Percentiles rank a stretch among this genome's conserved stretches.
Evolutionary conservation across 2,888 invertebrate genomes (phyloP).

Genomic region (Steromphala cineraria): DNA sequence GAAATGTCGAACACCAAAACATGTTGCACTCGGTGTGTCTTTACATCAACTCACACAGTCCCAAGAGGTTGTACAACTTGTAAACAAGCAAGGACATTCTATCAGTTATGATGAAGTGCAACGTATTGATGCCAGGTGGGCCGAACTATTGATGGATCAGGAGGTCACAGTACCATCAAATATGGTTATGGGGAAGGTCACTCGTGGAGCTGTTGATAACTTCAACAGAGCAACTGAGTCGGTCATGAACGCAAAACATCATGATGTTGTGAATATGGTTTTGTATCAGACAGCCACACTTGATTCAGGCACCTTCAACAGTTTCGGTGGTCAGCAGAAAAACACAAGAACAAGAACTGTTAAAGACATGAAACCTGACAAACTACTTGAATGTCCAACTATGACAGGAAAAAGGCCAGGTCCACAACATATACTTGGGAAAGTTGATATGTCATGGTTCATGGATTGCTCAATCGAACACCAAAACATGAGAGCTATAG

Average conservation of each 20-base stretch:
- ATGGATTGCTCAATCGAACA: not conserved
- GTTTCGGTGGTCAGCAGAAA: not conserved
- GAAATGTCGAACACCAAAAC: slow-evolving; percentile 30
- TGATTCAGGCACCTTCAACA: not conserved
- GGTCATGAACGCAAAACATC: too few relatives aligned
- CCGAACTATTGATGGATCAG: not conserved
- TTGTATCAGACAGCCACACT: slow-evolving; percentile 23
- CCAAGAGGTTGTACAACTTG: too few relatives aligned
- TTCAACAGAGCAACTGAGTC: too few relatives aligned
- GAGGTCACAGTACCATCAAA: too few relatives aligned
- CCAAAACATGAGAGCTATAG: too few relatives aligned
- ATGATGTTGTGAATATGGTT: too few relatives aligned
- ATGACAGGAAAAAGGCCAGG: too few relatives aligned
- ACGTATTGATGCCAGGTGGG: too few relatives aligned
- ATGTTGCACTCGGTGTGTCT: slow-evolving; percentile 22
- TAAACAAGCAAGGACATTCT: slow-evolving; percentile 23
- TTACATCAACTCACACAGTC: slow-evolving; percentile 27
- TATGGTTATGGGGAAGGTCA: slow-evolving; percentile 3
- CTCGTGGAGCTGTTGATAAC: slow-evolving; percentile 23
- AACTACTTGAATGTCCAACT: too few relatives aligned
- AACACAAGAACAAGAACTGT: not conserved
- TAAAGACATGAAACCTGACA: not conserved
- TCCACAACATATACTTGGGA: not conserved
- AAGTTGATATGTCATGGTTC: not conserved
- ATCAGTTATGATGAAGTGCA: slow-evolving; percentile 27